Base-by-base conservation (phyloP, 2,797 vertebrate species). In the Paedocypris micromegethes region DNA sequence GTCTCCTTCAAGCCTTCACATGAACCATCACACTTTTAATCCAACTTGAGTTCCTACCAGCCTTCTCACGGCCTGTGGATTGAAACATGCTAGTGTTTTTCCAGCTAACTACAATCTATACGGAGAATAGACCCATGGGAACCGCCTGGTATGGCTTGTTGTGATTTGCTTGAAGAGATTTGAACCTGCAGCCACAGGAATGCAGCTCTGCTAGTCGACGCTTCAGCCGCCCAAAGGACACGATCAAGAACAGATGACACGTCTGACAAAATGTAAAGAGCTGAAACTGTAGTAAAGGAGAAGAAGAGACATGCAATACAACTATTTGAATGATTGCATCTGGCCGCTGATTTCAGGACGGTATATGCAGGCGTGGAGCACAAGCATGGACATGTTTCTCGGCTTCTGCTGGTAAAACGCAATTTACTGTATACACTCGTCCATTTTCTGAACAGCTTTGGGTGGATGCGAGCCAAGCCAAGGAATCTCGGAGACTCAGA, bases 311-410 rank as follows among this genome's bases (percentile, higher is more conserved):
- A 55, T 58, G 58, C 55, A 78, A 50, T 50, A 45, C 23, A 42
- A 6, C 23, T 73, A 59, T 75, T 83, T 76, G 57, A 83, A n/a
- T 1, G 90, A 91, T 91, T 89, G 75, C 82, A 90, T 91, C 89
- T 82, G 76, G 62, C 74, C 55, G 79, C 83, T 88, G 84, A 86
- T 88, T 86, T 85, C 86, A 86, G 50, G 86, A 87, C 85, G 86
- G 77, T 82, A 82, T 79, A 86, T 86, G 83, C 78, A 81, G 84
- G 82, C 82, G 0, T 38, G 68, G 72, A 44, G 81, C 86, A 80
- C 88, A 66, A 82, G 88, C 80, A 77, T 72, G 78, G 81, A 88
- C 89, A 83, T 85, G 90, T 86, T 49, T 87, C 66, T 61, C 8
- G 41, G 51, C 43, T 65, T 71, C 74, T 58, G 78, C 78, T 76